Percentiles rank a stretch among this genome's conserved stretches.
Evolutionary conservation across 2,888 invertebrate genomes (phyloP).

Genomic region (Encarsia formosa): DNA sequence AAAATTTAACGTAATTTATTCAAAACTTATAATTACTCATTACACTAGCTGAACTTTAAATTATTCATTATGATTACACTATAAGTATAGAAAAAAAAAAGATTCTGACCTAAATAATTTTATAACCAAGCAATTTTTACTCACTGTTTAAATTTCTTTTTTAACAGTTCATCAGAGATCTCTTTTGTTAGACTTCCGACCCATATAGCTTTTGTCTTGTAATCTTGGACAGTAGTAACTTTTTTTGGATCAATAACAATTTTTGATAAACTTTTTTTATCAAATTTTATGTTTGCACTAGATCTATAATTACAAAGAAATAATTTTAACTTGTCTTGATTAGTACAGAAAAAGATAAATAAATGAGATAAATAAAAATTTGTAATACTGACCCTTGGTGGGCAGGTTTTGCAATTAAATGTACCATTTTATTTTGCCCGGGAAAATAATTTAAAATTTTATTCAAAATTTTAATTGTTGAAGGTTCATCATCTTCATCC

Average conservation of each 20-base stretch:
- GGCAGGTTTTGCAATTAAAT: neutral
- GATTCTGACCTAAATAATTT: no score
- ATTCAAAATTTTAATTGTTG: constrained; percentile 32
- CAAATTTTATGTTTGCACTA: neutral
- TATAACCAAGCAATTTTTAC: constrained; percentile 9
- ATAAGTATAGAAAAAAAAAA: no score
- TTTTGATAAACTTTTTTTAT: neutral
- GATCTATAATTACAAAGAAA: neutral
- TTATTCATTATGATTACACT: no score
- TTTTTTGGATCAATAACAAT: constrained; percentile 4
- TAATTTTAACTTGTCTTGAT: neutral
- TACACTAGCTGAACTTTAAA: no score
- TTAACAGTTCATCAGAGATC: constrained; percentile 21
- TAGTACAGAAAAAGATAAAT: neutral
- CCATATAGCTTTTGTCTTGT: constrained; percentile 27
- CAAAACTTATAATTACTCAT: no score
- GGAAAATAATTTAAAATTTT: constrained; percentile 29
- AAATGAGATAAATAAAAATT: neutral
- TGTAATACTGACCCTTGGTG: neutral
- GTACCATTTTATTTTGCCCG: constrained; percentile 2
- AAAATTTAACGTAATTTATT: no score
- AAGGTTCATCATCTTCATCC: constrained; percentile 24
- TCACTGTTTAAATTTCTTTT: constrained; percentile 22
- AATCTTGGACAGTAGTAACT: constrained; percentile 6
- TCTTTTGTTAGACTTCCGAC: constrained; percentile 23